phyloP scores from a whole-genome alignment of 2,797 vertebrate genomes.

The Premnoplex brunnescens region DNA sequence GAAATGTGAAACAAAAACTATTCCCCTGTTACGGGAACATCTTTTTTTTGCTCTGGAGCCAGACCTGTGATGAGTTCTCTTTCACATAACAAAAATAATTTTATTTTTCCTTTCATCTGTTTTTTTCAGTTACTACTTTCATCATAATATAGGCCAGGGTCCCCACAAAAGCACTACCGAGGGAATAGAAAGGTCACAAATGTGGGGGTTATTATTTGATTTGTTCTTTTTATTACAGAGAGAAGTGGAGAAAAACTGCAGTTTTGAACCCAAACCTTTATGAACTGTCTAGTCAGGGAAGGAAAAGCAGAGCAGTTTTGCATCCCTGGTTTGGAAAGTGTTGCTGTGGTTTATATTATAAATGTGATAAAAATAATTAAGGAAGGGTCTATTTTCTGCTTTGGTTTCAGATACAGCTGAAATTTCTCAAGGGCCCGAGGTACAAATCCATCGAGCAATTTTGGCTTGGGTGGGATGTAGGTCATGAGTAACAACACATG shows the following conservation, averaged over 20 bases:
- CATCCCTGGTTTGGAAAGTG: not conserved
- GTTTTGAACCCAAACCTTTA: not conserved
- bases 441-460: not conserved
- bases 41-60: constrained; percentile 34
- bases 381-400: not conserved
- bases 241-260: not conserved
- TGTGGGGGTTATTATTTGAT: not conserved
- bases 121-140: not conserved
- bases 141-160: not conserved
- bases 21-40: not conserved
- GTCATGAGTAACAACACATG: not conserved
- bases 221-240: not conserved
- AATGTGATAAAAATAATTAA: not conserved
- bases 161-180: not conserved
- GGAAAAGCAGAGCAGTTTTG: not conserved
- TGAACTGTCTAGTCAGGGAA: not conserved
- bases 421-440: not conserved
- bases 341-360: not conserved
- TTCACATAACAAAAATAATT: not conserved
- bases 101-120: constrained; percentile 25
- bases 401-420: not conserved
- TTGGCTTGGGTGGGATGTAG: constrained; percentile 42
- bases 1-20: constrained; percentile 8
- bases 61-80: not conserved
- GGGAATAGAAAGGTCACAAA: not conserved